Evolutionary conservation across 2,113 vertebrate species (phyloP).

Genomic region (Gambusia affinis): DNA sequence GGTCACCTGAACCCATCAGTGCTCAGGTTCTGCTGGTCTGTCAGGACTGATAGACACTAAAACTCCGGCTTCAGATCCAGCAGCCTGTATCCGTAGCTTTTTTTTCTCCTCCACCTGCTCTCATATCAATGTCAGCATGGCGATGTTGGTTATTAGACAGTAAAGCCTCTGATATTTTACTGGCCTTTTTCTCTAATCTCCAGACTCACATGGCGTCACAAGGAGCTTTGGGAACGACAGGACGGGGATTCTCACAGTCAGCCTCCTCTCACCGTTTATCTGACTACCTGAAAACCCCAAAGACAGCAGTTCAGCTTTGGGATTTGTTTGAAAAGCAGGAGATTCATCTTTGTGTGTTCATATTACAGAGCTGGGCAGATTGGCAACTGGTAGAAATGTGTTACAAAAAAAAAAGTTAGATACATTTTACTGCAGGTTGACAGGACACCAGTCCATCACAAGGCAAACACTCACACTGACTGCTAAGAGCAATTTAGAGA

Average conservation of each 20-base stretch:
- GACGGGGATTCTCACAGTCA: conserved; percentile 10
- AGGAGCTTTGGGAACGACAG: conserved; percentile 41
- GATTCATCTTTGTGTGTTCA: neutral
- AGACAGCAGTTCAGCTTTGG: neutral
- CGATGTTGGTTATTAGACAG: conserved; percentile 65
- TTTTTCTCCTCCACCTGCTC: conserved; percentile 33
- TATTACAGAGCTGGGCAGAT: neutral
- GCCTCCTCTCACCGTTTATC: neutral
- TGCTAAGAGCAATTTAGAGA: too few species aligned
- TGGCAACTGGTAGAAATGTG: too few species aligned
- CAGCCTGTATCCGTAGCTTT: conserved; percentile 38
- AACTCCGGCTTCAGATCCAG: conserved; percentile 34
- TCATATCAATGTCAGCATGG: conserved; percentile 38
- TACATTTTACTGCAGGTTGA: too few species aligned
- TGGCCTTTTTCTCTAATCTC: conserved; percentile 68
- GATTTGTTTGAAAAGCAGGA: neutral
- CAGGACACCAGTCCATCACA: too few species aligned
- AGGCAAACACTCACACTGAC: too few species aligned
- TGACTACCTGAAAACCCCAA: conserved; percentile 5
- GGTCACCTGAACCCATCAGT: conserved; percentile 37
- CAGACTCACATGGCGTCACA: conserved; percentile 47
- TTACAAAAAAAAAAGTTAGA: too few species aligned
- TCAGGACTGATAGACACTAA: conserved; percentile 43
- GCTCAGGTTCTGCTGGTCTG: conserved; percentile 34
- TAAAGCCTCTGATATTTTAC: conserved; percentile 71